Evolutionary conservation across 2,113 vertebrate genomes (phyloP), one percentile per base, ranked within the genome.

Genomic region (Ictidomys tridecemlineatus): DNA sequence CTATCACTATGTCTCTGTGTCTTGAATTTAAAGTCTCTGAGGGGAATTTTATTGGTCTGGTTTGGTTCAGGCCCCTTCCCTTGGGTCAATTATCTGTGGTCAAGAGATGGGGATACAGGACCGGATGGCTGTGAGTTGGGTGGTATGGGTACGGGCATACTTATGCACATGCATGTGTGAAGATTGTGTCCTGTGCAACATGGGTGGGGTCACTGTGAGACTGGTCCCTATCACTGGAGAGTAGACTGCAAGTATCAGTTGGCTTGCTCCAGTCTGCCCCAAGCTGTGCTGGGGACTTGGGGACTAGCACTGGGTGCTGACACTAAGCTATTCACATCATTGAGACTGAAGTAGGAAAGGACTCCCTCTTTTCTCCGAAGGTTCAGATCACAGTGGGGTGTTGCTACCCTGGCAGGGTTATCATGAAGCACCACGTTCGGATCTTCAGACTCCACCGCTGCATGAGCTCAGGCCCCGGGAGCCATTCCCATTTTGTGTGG

Each of bases 11-110:
- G 8, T 48, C 48, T 93, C 69, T n/a, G 22, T 79, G n/a, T 65
- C 51, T 63, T 73, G 26, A 93, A 73, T 95, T 87, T 90, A 76
- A 63, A 26, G 63, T 65, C 7, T 17, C 26, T 37, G 2, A 90
- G 18, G 48, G 89, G 20, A 84, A 65, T 86, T 63, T 48, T 53
- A 56, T 76, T 37, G 37, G n/a, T 85, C 22, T 30, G n/a, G 0
- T 63, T 89, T 58, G 17, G 63, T 37, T 90, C 42, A 74, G 51
- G 17, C 74, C 58, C 26, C 42, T 96, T 91, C 70, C 22, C 82
- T 77, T 79, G 22, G 45, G 20, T 92, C 45, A 83, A 1, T 72
- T 18, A 11, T 70, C 24, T 28, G 0, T 58, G 26, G 6, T 39
- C 53, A 72, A 39, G 28, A 14, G 5, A 3, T 39, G 53, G 87